Conservation (phyloP, 2,113 vertebrate species). For the human (Homo sapiens) region GRCh38 chr9:104154501-104155000, state of each 20-base stretch:
- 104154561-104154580: background rate
- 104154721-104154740: background rate
- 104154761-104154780: background rate
- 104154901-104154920: background rate
- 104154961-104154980: background rate
- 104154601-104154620: background rate
- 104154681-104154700: background rate
- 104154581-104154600: background rate
- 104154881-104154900: background rate
- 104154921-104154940: background rate
- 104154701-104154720: background rate
- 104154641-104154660: background rate
- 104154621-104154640: background rate
- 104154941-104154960: background rate
- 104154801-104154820: background rate
- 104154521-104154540: background rate
- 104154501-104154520: background rate
- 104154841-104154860: background rate
- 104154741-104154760: background rate
- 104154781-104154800: background rate
- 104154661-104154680: background rate
- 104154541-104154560: background rate
- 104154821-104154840: background rate
- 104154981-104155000: background rate
- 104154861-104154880: conserved; percentile 16